These are phyloP conservation scores for Camponotus pennsylvanicus DNA, from an alignment of 1,140 invertebrate species.

Conservation along the genomic window DNA sequence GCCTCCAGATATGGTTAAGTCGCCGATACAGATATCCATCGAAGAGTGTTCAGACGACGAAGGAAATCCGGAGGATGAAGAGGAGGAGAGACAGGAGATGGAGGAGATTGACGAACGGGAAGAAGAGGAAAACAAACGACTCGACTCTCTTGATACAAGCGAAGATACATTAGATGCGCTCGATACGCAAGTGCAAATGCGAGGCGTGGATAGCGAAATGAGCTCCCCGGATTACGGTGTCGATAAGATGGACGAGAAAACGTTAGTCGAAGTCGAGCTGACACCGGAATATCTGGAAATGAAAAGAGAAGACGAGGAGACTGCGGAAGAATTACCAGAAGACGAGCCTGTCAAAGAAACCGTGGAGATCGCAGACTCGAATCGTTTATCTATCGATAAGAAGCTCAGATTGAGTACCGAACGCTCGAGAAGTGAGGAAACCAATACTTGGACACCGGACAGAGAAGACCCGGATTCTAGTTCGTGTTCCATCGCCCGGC, in stretches of 20 bases:
- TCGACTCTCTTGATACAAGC: constrained; percentile 82
- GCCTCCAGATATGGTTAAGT: constrained; percentile 83
- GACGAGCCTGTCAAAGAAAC: constrained; percentile 78
- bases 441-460: constrained; percentile 84
- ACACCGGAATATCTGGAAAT: constrained; percentile 84
- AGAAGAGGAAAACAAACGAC: constrained; percentile 80
- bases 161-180: constrained; percentile 84
- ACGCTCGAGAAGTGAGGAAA: constrained; percentile 84
- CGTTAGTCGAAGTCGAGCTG: constrained; percentile 83
- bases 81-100: constrained; percentile 80
- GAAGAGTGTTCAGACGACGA: constrained; percentile 85
- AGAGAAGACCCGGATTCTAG: constrained; percentile 92
- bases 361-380: constrained; percentile 43
- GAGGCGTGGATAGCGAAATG: constrained; percentile 81
- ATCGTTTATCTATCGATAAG: constrained; percentile 80
- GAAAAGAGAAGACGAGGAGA: constrained; percentile 81
- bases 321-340: constrained; percentile 83
- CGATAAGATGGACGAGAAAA: constrained; percentile 85
- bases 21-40: constrained; percentile 85
- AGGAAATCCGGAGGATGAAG: constrained; percentile 76
- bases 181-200: constrained; percentile 83
- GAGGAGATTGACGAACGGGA: constrained; percentile 82
- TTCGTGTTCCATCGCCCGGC: constrained; percentile 92
- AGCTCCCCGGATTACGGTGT: constrained; percentile 84
- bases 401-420: constrained; percentile 83